A percentile compares a stretch with the other conserved stretches of the same genome.
phyloP scores from a whole-genome alignment of 2,888 invertebrate species.

The Morpho deidamia region DNA sequence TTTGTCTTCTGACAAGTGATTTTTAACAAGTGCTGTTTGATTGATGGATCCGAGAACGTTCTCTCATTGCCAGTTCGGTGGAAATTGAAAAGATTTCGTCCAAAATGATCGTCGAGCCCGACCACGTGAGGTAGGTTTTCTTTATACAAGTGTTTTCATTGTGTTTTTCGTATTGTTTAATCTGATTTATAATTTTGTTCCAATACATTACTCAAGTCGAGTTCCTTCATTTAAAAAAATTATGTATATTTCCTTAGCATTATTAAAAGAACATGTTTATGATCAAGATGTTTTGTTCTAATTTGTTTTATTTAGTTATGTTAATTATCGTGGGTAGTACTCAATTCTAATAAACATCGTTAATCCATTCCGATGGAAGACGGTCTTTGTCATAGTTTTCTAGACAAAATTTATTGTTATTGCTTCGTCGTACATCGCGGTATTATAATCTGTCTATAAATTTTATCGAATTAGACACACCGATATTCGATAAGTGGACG shows the following conservation, averaged over 20 bases:
- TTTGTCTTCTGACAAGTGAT: conserved; percentile 52
- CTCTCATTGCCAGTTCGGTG: conserved; percentile 48
- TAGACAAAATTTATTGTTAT: conserved; percentile 19
- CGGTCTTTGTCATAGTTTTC: neutral
- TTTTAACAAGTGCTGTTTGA: conserved; percentile 57
- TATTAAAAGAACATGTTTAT: too few species aligned
- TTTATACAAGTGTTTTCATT: conserved; percentile 55
- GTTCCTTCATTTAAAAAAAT: too few species aligned
- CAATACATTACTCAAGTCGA: neutral
- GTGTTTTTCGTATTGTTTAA: conserved; percentile 38
- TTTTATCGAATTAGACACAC: conserved; percentile 8
- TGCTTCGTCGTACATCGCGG: conserved; percentile 4
- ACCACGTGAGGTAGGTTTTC: conserved; percentile 71
- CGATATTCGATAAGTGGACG: conserved; percentile 6
- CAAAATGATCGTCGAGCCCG: conserved; percentile 75
- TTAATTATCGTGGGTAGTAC: too few species aligned
- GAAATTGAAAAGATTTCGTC: conserved; percentile 66
- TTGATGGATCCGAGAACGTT: conserved; percentile 64
- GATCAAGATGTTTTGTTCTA: too few species aligned
- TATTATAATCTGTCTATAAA: conserved; percentile 11
- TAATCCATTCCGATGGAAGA: too few species aligned
- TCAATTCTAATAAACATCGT: too few species aligned
- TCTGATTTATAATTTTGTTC: conserved; percentile 25
- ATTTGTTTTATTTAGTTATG: too few species aligned
- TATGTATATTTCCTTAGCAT: too few species aligned